Percentiles rank a stretch among this genome's conserved stretches.
These are phyloP conservation scores for Neodiprion fabricii DNA, from an alignment of 1,140 invertebrate genomes.

Conservation along the genomic window DNA sequence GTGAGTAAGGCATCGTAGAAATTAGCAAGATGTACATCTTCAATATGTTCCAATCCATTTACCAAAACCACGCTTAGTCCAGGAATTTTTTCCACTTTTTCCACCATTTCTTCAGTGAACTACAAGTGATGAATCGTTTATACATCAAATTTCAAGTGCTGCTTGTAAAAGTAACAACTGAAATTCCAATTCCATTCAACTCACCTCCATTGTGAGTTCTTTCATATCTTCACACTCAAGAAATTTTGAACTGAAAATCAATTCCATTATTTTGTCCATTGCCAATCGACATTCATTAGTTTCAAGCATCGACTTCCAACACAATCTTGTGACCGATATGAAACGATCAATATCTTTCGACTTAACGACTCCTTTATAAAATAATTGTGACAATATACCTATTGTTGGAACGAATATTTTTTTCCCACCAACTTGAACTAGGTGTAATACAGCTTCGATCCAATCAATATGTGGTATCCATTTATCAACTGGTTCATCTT, in stretches of 20 bases:
- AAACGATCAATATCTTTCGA: constrained; percentile 27
- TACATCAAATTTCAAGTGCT: neutral
- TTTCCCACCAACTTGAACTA: constrained; percentile 30
- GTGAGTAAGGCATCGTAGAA: constrained; percentile 32
- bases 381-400: constrained; percentile 23
- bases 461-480: neutral
- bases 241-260: constrained; percentile 35
- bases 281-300: constrained; percentile 44
- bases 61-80: constrained; percentile 42
- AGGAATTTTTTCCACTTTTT: constrained; percentile 38
- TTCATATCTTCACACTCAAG: constrained; percentile 16
- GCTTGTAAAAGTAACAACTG: neutral
- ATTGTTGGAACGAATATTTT: constrained; percentile 30
- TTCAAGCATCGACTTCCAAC: constrained; percentile 42
- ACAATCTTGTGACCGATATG: constrained; percentile 33
- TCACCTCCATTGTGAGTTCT: constrained; percentile 31
- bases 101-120: constrained; percentile 37
- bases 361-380: neutral
- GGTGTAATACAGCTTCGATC: constrained; percentile 1
- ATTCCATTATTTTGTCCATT: constrained; percentile 33
- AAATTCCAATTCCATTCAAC: constrained; percentile 10
- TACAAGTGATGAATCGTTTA: constrained; percentile 28
- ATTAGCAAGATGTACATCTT: constrained; percentile 16
- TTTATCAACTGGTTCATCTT: neutral
- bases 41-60: constrained; percentile 32